phyloP scores from a whole-genome alignment of 2,797 vertebrate genomes.

The Anisognathus igniventris region DNA sequence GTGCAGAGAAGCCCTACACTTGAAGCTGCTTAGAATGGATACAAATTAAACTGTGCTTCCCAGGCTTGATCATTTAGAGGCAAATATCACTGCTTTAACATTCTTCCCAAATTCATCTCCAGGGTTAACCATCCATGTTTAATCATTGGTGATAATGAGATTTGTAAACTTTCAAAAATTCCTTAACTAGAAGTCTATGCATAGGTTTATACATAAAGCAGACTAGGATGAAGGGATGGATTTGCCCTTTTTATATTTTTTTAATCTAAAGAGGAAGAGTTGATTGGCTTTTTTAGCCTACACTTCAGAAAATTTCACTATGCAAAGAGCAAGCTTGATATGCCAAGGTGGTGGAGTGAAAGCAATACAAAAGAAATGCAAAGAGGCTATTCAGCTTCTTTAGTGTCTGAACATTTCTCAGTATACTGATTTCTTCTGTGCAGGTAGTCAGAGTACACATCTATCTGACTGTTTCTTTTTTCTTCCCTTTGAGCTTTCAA shows the following conservation, averaged over 20 bases:
- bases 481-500: not conserved
- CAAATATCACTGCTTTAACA: constrained; percentile 28
- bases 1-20: not conserved
- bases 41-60: constrained; percentile 6
- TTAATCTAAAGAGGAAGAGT: not conserved
- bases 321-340: not conserved
- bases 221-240: not conserved
- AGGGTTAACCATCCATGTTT: constrained; percentile 50
- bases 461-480: not conserved
- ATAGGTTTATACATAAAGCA: not conserved
- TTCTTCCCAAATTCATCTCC: constrained; percentile 52
- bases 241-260: not conserved
- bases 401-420: not conserved
- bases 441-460: not conserved
- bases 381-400: not conserved
- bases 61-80: constrained; percentile 25
- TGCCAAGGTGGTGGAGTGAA: not conserved
- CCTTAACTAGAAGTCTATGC: constrained; percentile 11
- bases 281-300: not conserved
- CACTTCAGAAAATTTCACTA: not conserved
- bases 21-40: not conserved
- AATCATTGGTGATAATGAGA: constrained; percentile 49
- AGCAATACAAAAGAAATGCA: not conserved
- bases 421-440: not conserved
- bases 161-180: constrained; percentile 31